Base-by-base conservation (phyloP, 2,797 vertebrate genomes). In the Thunnus albacares region DNA sequence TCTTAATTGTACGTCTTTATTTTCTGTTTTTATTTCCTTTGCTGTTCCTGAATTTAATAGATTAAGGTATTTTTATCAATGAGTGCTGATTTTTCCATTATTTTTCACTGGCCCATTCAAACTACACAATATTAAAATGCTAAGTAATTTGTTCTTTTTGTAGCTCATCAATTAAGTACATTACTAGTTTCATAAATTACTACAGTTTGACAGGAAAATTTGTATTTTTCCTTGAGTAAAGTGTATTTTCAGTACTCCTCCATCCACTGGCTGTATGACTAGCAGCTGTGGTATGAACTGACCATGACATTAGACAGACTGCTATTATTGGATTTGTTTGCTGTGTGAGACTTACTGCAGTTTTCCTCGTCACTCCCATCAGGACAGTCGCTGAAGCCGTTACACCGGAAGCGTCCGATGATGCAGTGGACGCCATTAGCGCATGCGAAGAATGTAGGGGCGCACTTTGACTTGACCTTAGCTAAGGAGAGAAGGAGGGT, bases 311-410 rank as follows among this genome's bases (percentile, higher is more conserved):
- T 56, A 65, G 63, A 81, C 65, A 63, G 20, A 60, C 33, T 26
- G 52, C 12, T 63, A 20, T 47, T 51, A 66, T 35, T 59, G 58
- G 47, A 68, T 65, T 6, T 55, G 59, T 63, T 41, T 64, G 55
- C 26, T 4, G 4, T 70, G 66, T 14, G 56, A 63, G 72, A 98
- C 98, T 98, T 92, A 99, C 98, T 99, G 96, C 98, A 99, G 94
- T 99, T 99, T 69, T 98, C 96, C 79, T 99, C 98, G 5, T 99
- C 98, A 0, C 98, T 99, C 86, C 97, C 97, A 0, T 99, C 98
- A 0, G 98, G 98, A 89, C 98, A 99, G 90, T 99, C 98, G 49
- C 96, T 96, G 7, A 98, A 98, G 65, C 98, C 98, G 0, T 99
- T 99, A 76, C 98, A 99, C 28, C 94, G 97, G 95, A 99, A 99